A percentile compares a stretch with the other conserved stretches of the same genome.
These are phyloP conservation scores for Microtus agrestis DNA, from an alignment of 2,797 vertebrate genomes.

Conservation along the genomic window DNA sequence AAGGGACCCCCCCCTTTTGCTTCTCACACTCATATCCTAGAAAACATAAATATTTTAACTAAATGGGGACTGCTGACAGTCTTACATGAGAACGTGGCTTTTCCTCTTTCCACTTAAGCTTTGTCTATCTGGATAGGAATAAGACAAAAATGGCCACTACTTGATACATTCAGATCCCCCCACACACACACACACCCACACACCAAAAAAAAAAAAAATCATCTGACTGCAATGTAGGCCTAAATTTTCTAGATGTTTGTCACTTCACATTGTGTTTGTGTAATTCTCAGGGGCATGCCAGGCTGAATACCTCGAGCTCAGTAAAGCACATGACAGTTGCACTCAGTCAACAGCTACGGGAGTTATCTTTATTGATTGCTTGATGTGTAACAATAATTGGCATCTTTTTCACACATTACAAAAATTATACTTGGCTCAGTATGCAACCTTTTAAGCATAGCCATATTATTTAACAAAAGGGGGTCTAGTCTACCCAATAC, in stretches of 20 bases:
- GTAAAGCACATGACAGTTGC: constrained; percentile 78
- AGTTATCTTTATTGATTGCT: constrained; percentile 96
- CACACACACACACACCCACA: not conserved
- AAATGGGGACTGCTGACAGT: not conserved
- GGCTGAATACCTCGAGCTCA: constrained; percentile 31
- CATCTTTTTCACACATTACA: constrained; percentile 93
- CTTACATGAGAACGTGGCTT: constrained; percentile 61
- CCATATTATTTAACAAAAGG: constrained; percentile 88
- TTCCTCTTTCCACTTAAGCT: constrained; percentile 50
- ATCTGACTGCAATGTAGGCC: constrained; percentile 15
- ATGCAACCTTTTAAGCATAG: constrained; percentile 95
- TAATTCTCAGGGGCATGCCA: constrained; percentile 42
- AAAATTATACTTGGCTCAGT: constrained; percentile 98
- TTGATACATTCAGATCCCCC: not conserved
- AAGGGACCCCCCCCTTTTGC: not conserved
- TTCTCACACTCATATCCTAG: constrained; percentile 52
- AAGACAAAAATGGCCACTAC: constrained; percentile 41
- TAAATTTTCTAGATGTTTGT: constrained; percentile 42
- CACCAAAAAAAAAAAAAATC: not conserved
- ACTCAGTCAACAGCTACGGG: constrained; percentile 86
- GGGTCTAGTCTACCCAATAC: constrained; percentile 90
- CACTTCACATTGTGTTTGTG: constrained; percentile 27
- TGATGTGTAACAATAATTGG: constrained; percentile 89
- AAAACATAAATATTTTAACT: constrained; percentile 64
- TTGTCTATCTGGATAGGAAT: constrained; percentile 40